Evolutionary conservation across 1,140 invertebrate species (phyloP).

Genomic region (Hycleus phaleratus): DNA sequence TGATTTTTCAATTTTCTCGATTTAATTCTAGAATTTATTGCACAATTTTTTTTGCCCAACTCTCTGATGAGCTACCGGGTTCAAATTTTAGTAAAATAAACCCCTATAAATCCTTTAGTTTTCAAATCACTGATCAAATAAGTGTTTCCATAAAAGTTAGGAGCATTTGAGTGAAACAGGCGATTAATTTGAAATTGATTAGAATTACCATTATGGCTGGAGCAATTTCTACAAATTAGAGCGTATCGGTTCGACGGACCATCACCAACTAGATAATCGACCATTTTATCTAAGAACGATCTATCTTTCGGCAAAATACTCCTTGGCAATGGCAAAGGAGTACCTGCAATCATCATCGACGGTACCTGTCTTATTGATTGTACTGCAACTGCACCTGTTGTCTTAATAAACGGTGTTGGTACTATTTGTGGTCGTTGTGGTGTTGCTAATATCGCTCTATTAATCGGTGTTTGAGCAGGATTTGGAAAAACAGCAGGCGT

Average conservation of each 20-base stretch:
- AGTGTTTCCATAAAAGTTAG: too few relatives aligned
- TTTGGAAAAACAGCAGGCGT: too few relatives aligned
- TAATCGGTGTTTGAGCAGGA: background rate
- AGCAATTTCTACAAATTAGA: slow-evolving; percentile 85
- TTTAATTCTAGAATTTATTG: too few relatives aligned
- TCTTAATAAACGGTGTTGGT: background rate
- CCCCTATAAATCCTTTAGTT: too few relatives aligned
- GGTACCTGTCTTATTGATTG: background rate
- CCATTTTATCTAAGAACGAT: slow-evolving; percentile 72
- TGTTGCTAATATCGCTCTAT: background rate
- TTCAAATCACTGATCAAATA: too few relatives aligned
- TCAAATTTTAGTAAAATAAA: too few relatives aligned
- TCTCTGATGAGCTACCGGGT: too few relatives aligned
- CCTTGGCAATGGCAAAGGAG: slow-evolving; percentile 43
- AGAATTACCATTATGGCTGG: slow-evolving; percentile 75
- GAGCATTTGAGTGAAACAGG: too few relatives aligned
- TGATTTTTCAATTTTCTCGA: too few relatives aligned
- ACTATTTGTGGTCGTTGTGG: background rate
- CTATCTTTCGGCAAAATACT: slow-evolving; percentile 44
- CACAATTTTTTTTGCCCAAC: too few relatives aligned
- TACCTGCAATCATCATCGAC: slow-evolving; percentile 28
- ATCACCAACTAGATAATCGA: slow-evolving; percentile 93
- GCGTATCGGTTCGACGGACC: slow-evolving; percentile 91
- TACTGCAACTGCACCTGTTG: background rate
- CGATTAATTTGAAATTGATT: too few relatives aligned